Evolutionary conservation across 2,113 vertebrate species (phyloP).

Genomic region (Chionodraco myersi): DNA sequence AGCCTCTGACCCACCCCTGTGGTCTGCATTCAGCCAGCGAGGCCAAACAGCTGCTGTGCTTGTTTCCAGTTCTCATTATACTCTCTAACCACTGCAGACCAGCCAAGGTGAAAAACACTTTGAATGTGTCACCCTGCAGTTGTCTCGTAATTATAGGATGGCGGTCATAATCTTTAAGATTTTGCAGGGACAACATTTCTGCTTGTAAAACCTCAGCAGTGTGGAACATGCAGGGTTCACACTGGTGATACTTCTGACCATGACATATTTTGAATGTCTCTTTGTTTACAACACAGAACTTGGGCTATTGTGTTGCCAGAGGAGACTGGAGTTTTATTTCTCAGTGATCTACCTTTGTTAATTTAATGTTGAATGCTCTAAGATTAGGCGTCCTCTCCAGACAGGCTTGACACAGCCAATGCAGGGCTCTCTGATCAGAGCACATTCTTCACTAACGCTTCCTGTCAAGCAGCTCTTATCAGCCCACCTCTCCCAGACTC

Average conservation of each 20-base stretch:
- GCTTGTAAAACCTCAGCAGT: not conserved
- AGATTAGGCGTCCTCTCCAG: not conserved
- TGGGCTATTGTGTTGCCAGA: no score
- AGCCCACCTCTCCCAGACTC: constrained; percentile 20
- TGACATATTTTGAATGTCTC: not conserved
- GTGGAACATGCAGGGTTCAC: not conserved
- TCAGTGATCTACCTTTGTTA: not conserved
- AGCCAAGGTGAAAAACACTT: constrained; percentile 47
- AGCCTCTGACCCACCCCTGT: constrained; percentile 30
- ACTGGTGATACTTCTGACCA: not conserved
- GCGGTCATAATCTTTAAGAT: constrained; percentile 1
- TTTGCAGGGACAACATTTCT: not conserved
- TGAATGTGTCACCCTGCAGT: constrained; percentile 41
- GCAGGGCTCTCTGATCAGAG: constrained; percentile 24
- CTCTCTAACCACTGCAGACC: constrained; percentile 51
- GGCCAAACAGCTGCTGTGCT: constrained; percentile 50
- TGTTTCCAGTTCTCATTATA: constrained; percentile 47
- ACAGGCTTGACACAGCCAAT: constrained; percentile 3
- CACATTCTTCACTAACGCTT: constrained; percentile 11
- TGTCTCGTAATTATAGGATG: constrained; percentile 38
- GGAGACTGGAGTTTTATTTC: not conserved
- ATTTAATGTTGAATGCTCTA: not conserved
- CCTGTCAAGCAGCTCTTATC: constrained; percentile 46
- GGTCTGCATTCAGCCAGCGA: constrained; percentile 23
- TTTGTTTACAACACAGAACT: not conserved